Percentiles rank a stretch among this genome's conserved stretches.
phyloP scores from a whole-genome alignment of 2,888 invertebrate species.

The Salpingus planirostris region DNA sequence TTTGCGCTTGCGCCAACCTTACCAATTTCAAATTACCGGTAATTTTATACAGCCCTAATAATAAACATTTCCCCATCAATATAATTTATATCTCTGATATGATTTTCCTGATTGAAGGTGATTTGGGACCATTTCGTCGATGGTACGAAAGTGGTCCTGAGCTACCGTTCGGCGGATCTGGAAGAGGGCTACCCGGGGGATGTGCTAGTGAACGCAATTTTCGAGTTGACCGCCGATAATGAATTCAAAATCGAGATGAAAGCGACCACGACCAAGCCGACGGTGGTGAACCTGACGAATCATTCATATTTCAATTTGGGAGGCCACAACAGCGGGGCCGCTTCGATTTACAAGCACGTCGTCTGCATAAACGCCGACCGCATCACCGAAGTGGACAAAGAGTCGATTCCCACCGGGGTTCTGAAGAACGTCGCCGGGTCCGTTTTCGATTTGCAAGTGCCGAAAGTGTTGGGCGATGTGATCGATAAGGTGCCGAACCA shows the following conservation, averaged over 20 bases:
- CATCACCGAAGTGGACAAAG: slow-evolving; percentile 61
- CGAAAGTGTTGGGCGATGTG: slow-evolving; percentile 55
- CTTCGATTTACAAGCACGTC: slow-evolving; percentile 58
- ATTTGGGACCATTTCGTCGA: slow-evolving; percentile 59
- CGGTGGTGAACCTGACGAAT: slow-evolving; percentile 79
- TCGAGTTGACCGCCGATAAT: slow-evolving; percentile 64
- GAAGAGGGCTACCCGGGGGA: slow-evolving; percentile 88
- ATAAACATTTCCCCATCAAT: too few species aligned
- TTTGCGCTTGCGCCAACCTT: too few species aligned
- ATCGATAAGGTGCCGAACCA: slow-evolving; percentile 54
- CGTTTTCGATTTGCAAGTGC: slow-evolving; percentile 62
- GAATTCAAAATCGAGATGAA: slow-evolving; percentile 65
- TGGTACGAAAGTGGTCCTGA: slow-evolving; percentile 59
- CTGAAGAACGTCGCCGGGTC: slow-evolving; percentile 62
- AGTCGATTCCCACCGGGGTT: slow-evolving; percentile 67
- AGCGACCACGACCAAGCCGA: slow-evolving; percentile 68
- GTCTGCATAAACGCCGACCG: slow-evolving; percentile 67
- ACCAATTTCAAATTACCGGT: too few species aligned
- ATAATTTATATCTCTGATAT: slow-evolving; percentile 1
- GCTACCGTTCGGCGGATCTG: slow-evolving; percentile 65
- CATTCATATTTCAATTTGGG: slow-evolving; percentile 88
- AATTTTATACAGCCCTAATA: too few species aligned
- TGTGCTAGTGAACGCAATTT: slow-evolving; percentile 60
- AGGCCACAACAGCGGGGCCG: slow-evolving; percentile 69
- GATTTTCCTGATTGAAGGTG: too few species aligned